Conservation (phyloP, 2,113 vertebrate species). For the Alces alces region DNA sequence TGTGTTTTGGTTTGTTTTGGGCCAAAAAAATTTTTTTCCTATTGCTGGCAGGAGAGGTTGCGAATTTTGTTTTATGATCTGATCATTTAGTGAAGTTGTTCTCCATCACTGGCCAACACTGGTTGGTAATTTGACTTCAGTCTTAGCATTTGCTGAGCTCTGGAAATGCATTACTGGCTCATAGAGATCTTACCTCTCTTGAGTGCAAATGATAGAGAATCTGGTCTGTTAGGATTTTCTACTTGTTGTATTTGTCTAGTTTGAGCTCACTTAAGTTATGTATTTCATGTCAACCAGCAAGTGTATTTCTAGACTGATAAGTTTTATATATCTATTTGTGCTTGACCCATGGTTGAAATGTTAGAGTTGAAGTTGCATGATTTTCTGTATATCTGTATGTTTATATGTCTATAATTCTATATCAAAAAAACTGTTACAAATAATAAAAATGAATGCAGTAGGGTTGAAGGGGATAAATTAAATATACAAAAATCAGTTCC, state of each 20-base stretch:
- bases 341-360: background rate
- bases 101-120: background rate
- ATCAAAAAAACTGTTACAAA: background rate
- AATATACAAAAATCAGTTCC: background rate
- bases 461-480: background rate
- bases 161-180: background rate
- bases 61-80: constrained; percentile 23
- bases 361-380: background rate
- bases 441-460: background rate
- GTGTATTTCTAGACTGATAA: background rate
- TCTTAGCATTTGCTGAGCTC: background rate
- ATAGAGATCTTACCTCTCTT: background rate
- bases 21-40: background rate
- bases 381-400: background rate
- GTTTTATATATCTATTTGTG: background rate
- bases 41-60: background rate
- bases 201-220: background rate
- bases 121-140: background rate
- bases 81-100: background rate
- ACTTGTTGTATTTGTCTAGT: background rate
- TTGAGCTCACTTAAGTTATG: background rate
- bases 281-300: background rate
- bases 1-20: background rate
- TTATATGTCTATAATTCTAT: background rate
- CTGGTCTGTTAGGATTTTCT: background rate